A percentile compares a stretch with the other conserved stretches of the same genome.
Conservation (phyloP, 2,888 invertebrate genomes). For the Rhagium mordax region DNA sequence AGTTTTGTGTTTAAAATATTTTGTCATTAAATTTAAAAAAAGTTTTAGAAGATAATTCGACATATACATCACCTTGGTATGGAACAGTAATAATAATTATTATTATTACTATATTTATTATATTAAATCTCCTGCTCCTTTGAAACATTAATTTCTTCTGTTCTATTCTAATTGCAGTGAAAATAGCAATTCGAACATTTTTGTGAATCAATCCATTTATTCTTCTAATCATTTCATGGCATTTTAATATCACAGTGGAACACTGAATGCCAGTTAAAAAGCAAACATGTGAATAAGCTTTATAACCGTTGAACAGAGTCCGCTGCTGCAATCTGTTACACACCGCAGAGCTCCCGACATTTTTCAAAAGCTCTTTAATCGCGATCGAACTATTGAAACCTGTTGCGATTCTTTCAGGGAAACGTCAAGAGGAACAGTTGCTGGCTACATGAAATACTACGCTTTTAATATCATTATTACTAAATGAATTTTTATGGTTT, state of each 20-base stretch:
- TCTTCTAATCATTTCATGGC: conserved; percentile 45
- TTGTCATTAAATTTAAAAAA: no score
- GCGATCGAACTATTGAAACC: conserved; percentile 70
- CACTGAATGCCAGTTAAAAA: conserved; percentile 42
- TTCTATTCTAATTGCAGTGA: background rate
- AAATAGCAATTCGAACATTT: conserved; percentile 10
- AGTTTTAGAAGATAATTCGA: no score
- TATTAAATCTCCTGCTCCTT: no score
- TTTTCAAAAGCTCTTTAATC: conserved; percentile 70
- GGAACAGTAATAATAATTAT: no score
- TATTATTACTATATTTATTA: no score
- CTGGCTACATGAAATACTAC: conserved; percentile 55
- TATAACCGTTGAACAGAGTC: conserved; percentile 48
- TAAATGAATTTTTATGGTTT: conserved; percentile 55
- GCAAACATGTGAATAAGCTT: conserved; percentile 63
- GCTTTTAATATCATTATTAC: conserved; percentile 53
- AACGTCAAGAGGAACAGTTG: conserved; percentile 54
- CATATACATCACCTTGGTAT: no score
- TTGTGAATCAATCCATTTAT: conserved; percentile 38
- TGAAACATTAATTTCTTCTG: no score
- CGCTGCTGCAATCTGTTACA: conserved; percentile 67
- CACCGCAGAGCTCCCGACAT: conserved; percentile 66
- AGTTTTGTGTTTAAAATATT: no score
- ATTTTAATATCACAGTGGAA: conserved; percentile 43
- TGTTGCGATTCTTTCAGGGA: conserved; percentile 65